These are phyloP conservation scores for Donacobius atricapilla DNA, from an alignment of 2,113 vertebrate genomes.

Conservation along the genomic window DNA sequence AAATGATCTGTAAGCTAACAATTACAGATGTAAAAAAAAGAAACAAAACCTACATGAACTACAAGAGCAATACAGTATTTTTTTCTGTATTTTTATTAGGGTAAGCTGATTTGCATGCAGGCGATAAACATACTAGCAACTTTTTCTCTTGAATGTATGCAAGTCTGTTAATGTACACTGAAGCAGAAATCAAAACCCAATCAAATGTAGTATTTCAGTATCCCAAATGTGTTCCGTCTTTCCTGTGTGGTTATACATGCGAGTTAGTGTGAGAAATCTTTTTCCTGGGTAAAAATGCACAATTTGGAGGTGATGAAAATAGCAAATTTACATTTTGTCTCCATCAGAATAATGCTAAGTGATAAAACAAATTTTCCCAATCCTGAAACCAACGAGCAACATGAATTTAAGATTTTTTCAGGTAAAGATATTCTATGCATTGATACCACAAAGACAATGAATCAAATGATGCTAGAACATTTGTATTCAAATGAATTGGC, in stretches of 20 bases:
- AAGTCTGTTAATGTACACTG: not conserved
- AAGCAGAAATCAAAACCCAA: not conserved
- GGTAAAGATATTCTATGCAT: not conserved
- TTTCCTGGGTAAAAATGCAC: not conserved
- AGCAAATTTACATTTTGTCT: not conserved
- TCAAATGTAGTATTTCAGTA: not conserved
- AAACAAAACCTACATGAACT: not conserved
- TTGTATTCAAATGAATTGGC: not conserved
- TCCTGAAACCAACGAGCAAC: not conserved
- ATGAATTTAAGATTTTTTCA: not conserved
- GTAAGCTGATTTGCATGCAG: not conserved
- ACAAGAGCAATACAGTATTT: not conserved
- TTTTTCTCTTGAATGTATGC: not conserved
- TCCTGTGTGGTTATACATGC: not conserved
- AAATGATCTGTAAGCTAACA: not conserved
- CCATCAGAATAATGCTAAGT: not conserved
- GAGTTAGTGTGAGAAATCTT: not conserved
- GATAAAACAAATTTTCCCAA: not conserved
- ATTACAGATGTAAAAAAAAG: not conserved
- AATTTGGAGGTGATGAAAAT: not conserved
- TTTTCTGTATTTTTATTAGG: not conserved
- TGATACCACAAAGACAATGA: not conserved
- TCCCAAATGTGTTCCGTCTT: not conserved
- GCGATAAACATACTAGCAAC: not conserved
- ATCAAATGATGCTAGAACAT: not conserved